A percentile compares a stretch with the other conserved stretches of the same genome.
These are phyloP conservation scores for Genyomyrus donnyi DNA, from an alignment of 2,113 vertebrate species.

Conservation along the genomic window DNA sequence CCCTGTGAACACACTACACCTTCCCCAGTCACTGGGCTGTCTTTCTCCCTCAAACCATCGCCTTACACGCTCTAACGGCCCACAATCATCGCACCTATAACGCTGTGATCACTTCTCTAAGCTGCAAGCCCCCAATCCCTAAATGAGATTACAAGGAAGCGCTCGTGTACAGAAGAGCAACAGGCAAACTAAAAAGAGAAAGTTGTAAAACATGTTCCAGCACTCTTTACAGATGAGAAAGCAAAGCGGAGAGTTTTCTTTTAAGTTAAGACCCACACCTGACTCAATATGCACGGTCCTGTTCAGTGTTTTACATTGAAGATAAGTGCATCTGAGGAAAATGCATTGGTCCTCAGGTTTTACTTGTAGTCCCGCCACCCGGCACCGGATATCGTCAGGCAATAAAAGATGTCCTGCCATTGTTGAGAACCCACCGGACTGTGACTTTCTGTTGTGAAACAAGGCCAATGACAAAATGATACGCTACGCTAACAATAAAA, in stretches of 20 bases:
- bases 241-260: neutral
- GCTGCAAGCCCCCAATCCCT: conserved; percentile 34
- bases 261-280: neutral
- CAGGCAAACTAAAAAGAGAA: conserved; percentile 34
- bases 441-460: neutral
- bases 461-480: neutral
- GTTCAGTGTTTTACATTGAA: neutral
- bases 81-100: conserved; percentile 18
- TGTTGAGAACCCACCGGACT: neutral
- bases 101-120: conserved; percentile 31
- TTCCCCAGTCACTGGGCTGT: neutral
- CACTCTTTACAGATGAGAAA: neutral
- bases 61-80: neutral
- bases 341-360: neutral
- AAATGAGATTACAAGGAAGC: conserved; percentile 43
- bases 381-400: neutral
- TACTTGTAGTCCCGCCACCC: neutral
- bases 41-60: neutral
- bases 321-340: neutral
- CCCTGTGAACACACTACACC: neutral
- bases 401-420: neutral
- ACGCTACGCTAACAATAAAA: neutral
- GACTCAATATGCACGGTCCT: neutral
- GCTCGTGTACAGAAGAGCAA: conserved; percentile 9
- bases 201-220: conserved; percentile 6